A percentile compares a stretch with the other conserved stretches of the same genome.
Conservation (phyloP, 2,113 vertebrate species). For the Xiphophorus maculatus region DNA sequence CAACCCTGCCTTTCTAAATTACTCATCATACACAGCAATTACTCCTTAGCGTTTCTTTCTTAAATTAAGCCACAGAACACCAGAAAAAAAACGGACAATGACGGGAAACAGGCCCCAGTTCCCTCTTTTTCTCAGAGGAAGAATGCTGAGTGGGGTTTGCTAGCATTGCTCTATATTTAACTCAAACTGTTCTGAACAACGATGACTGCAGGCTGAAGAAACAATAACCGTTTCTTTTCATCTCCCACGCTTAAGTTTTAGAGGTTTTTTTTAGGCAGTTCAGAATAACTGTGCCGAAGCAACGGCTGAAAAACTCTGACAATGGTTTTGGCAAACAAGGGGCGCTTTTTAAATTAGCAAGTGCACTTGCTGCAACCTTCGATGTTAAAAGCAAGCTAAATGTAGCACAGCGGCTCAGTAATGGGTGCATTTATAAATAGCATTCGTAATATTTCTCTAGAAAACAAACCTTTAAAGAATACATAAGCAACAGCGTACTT, state of each 20-base stretch:
- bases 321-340: background rate
- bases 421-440: background rate
- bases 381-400: slow-evolving; percentile 6
- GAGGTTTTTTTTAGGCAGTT: background rate
- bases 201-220: slow-evolving; percentile 3
- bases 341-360: background rate
- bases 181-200: background rate
- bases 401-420: background rate
- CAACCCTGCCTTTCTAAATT: background rate
- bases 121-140: slow-evolving; percentile 64
- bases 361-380: background rate
- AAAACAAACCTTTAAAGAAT: background rate
- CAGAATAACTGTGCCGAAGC: background rate
- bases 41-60: background rate
- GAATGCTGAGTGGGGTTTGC: slow-evolving; percentile 26
- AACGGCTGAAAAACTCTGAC: background rate
- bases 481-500: background rate
- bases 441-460: background rate
- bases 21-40: background rate
- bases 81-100: slow-evolving; percentile 32
- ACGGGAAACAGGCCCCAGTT: slow-evolving; percentile 66
- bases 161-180: slow-evolving; percentile 50
- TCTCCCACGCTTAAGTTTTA: background rate
- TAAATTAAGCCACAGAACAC: background rate
- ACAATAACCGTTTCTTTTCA: slow-evolving; percentile 19